Conservation (phyloP, 1,140 invertebrate genomes). For the Rhagoletis pomonella region DNA sequence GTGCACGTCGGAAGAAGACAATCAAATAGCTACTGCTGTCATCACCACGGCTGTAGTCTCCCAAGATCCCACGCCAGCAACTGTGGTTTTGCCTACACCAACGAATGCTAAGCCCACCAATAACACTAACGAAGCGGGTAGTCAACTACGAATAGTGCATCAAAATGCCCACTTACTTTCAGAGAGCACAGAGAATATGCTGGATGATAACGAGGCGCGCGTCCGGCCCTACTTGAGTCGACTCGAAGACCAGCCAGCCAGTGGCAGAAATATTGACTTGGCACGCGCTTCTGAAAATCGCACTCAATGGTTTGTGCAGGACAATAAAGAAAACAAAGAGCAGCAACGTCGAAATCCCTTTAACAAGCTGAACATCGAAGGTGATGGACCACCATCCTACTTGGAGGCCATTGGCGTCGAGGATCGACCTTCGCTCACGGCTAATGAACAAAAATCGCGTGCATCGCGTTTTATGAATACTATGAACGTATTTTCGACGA, state of each 20-base stretch:
- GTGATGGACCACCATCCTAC: slow-evolving; percentile 70
- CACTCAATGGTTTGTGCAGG: slow-evolving; percentile 70
- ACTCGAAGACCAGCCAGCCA: slow-evolving; percentile 58
- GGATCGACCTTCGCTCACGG: slow-evolving; percentile 11
- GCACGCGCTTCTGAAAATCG: slow-evolving; percentile 61
- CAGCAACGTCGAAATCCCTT: slow-evolving; percentile 55
- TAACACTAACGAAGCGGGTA: background rate
- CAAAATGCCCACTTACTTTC: slow-evolving; percentile 68
- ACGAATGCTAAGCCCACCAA: background rate
- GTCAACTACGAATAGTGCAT: slow-evolving; percentile 66
- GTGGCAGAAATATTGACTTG: slow-evolving; percentile 60
- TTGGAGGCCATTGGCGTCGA: slow-evolving; percentile 67
- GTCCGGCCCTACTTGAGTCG: slow-evolving; percentile 63
- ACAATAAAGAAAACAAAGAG: slow-evolving; percentile 54
- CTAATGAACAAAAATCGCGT: slow-evolving; percentile 58
- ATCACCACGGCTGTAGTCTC: background rate
- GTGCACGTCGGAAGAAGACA: slow-evolving; percentile 71
- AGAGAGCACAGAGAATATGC: slow-evolving; percentile 68
- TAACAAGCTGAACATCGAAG: slow-evolving; percentile 60
- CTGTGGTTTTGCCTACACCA: slow-evolving; percentile 56
- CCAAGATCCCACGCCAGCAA: slow-evolving; percentile 22
- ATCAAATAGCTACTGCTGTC: slow-evolving; percentile 53
- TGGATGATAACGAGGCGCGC: slow-evolving; percentile 61
- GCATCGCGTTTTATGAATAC: slow-evolving; percentile 64
- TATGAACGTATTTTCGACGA: slow-evolving; percentile 65